Percentiles rank a stretch among this genome's conserved stretches.
Conservation (phyloP, 2,888 invertebrate genomes). For the Baccha elongata region DNA sequence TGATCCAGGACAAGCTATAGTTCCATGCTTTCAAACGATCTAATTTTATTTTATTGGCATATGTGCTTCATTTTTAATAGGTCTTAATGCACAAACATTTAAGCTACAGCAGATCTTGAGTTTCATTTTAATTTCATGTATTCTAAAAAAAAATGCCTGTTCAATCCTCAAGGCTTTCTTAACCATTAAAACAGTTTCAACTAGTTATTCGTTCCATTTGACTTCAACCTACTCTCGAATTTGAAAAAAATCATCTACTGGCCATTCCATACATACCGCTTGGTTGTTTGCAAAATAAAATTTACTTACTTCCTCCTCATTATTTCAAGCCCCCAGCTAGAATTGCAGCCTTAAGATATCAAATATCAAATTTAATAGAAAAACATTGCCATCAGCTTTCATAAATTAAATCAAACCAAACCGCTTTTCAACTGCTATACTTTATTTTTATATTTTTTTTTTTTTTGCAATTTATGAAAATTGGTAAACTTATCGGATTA, state of each 20-base stretch:
- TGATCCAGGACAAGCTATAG: too few relatives aligned
- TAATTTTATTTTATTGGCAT: too few relatives aligned
- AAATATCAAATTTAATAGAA: constrained; percentile 31
- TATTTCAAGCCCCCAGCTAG: constrained; percentile 25
- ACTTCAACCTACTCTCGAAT: neutral
- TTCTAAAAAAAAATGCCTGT: too few relatives aligned
- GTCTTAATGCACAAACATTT: too few relatives aligned
- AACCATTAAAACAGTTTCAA: too few relatives aligned
- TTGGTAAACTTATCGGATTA: constrained; percentile 68
- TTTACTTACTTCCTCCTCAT: constrained; percentile 35
- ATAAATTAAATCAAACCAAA: constrained; percentile 15
- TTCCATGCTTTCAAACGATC: too few relatives aligned
- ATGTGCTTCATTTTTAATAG: too few relatives aligned
- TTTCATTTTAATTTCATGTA: too few relatives aligned
- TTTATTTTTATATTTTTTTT: neutral
- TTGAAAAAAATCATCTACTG: constrained; percentile 2
- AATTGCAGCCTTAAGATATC: constrained; percentile 16
- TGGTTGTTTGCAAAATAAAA: constrained; percentile 16
- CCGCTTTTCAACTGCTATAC: constrained; percentile 30
- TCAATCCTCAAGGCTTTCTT: too few relatives aligned
- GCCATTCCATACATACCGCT: neutral
- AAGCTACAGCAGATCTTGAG: too few relatives aligned
- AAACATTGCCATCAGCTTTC: constrained; percentile 25
- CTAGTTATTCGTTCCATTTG: too few relatives aligned
- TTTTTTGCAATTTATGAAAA: constrained; percentile 62